phyloP scores from a whole-genome alignment of 2,113 vertebrate species.

The Spheniscus mendiculus region DNA sequence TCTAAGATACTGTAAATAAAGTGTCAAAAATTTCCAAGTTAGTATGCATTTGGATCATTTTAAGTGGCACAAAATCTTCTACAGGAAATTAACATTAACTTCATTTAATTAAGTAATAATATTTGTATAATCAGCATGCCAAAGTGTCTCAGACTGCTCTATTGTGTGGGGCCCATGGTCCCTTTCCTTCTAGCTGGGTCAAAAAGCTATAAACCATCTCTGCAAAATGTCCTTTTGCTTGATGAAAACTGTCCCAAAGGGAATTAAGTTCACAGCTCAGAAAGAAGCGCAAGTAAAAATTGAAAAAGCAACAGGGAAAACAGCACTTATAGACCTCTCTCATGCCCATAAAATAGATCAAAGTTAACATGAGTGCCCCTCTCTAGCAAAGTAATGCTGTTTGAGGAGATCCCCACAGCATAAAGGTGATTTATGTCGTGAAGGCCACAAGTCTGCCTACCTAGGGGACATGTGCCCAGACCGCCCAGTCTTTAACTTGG shows the following conservation, averaged over 20 bases:
- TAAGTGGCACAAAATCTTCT: neutral
- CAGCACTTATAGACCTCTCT: neutral
- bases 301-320: neutral
- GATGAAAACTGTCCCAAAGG: neutral
- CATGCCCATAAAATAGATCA: neutral
- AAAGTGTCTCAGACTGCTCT: neutral
- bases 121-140: neutral
- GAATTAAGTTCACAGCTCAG: neutral
- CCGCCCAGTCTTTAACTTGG: accelerated
- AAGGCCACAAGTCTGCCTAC: neutral
- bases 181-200: neutral
- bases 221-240: neutral
- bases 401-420: neutral
- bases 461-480: neutral
- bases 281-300: neutral
- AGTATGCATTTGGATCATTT: neutral
- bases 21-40: neutral
- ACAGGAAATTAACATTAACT: neutral
- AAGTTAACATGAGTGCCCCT: neutral
- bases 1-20: neutral
- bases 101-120: conserved; percentile 13
- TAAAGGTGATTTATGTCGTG: neutral
- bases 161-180: neutral
- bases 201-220: neutral
- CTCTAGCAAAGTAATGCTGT: neutral